Evolutionary conservation across 2,797 vertebrate species (phyloP), one percentile per base, ranked within the genome.

Genomic region (Heterohyrax brucei): DNA sequence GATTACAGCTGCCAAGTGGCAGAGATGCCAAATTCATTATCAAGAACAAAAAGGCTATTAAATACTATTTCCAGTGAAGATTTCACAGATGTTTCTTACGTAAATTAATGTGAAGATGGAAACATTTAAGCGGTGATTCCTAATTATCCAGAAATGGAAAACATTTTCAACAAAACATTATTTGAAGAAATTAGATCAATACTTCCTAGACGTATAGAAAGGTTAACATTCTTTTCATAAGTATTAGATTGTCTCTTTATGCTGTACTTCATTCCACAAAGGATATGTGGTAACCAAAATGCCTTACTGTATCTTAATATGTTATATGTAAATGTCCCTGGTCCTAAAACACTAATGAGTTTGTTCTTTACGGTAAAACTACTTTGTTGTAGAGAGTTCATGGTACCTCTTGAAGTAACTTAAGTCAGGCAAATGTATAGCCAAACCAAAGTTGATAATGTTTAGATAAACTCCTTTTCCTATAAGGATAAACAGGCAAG

Each of bases 201-300:
- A 46, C 21, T 22, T 68, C 70, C 33, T 24, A 76, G 28, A 68
- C 44, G 44, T 14, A 68, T 1, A 68, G 16, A 68, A 89, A 59
- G 53, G 66, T n/a, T 68, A 59, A 77, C 8, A n/a, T 59, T 76
- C 18, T 53, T 87, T 75, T 80, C 68, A 48, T 72, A 62, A 50
- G 24, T 64, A 24, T 87, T 80, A 66, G 53, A 72, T 87, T 87
- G 28, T 79, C 70, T 79, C 50, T 86, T 48, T 26, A 28, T n/a
- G 28, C 75, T 59, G 24, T 13, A 61, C 61, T 87, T 80, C 70
- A 68, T 73, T 87, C 53, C 44, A 87, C 30, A 87, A 87, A 80
- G 76, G 56, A 24, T 61, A 12, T 53, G 30, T 64, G 39, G 56
- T 73, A n/a, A 73, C 53, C 76, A n/a, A 24, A 87, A 81, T 50